Evolutionary conservation across 2,113 vertebrate genomes (phyloP).

Genomic region (Semnopithecus entellus): DNA sequence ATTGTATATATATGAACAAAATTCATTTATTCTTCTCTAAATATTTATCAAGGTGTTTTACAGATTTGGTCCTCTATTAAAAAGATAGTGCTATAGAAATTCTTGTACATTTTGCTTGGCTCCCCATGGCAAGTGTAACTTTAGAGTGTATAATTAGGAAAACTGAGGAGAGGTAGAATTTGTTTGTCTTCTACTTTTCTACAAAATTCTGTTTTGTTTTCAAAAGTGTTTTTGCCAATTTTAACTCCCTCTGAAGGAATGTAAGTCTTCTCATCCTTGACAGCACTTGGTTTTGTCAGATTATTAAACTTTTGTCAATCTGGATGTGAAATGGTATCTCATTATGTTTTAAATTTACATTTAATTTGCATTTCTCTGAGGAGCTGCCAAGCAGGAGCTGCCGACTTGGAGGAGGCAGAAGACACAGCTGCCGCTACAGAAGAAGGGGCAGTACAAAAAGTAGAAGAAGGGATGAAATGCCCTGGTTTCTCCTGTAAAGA

Average conservation of each 20-base stretch:
- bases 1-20: neutral
- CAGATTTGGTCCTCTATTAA: neutral
- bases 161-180: neutral
- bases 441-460: neutral
- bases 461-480: neutral
- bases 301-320: slow-evolving; percentile 76
- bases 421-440: slow-evolving; percentile 38
- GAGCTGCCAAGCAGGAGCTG: slow-evolving; percentile 39
- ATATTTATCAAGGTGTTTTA: neutral
- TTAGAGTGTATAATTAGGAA: neutral
- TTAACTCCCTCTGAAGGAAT: slow-evolving; percentile 19
- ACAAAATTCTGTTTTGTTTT: slow-evolving; percentile 45
- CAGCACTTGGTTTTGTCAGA: slow-evolving; percentile 64
- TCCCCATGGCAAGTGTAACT: neutral
- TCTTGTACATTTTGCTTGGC: neutral
- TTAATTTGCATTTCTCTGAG: slow-evolving; percentile 69
- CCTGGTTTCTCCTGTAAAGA: neutral
- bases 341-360: slow-evolving; percentile 71
- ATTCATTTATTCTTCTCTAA: neutral
- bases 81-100: neutral
- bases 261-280: slow-evolving; percentile 15
- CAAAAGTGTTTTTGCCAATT: slow-evolving; percentile 32
- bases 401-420: slow-evolving; percentile 31
- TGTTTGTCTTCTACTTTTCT: neutral
- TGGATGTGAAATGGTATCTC: slow-evolving; percentile 58